These are phyloP conservation scores for Cyanoderma ruficeps DNA, from an alignment of 2,113 vertebrate species.

Conservation along the genomic window DNA sequence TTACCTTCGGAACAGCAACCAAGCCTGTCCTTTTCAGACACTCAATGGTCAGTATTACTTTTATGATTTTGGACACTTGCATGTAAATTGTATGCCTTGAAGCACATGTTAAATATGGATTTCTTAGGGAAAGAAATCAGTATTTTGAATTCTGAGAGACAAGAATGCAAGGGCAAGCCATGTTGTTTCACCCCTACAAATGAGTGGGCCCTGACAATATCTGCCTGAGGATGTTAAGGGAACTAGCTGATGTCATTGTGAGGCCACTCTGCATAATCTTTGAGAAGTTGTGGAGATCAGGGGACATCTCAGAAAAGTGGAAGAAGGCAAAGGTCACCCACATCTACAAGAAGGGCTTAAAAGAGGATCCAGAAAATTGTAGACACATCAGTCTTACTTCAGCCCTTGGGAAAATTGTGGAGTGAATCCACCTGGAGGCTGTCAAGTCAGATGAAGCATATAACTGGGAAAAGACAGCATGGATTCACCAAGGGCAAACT, in stretches of 20 bases:
- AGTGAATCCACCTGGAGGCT: background rate
- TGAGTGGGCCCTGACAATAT: background rate
- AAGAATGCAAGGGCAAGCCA: background rate
- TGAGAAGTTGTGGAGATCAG: background rate
- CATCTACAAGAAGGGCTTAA: background rate
- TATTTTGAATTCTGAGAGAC: background rate
- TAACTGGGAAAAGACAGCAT: background rate
- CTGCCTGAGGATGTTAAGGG: background rate
- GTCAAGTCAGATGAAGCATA: background rate
- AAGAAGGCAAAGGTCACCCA: background rate
- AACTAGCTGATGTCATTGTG: background rate
- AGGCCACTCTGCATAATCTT: background rate
- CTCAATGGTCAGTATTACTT: background rate
- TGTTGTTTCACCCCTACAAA: background rate
- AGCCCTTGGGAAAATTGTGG: background rate
- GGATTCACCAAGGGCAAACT: background rate
- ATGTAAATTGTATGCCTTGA: background rate
- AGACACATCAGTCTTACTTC: background rate
- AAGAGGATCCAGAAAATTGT: background rate
- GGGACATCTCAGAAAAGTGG: background rate
- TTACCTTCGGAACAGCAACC: background rate
- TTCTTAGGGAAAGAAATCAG: background rate
- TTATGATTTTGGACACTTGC: background rate
- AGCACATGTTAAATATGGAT: background rate
- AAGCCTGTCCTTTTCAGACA: background rate